Conservation (phyloP, 2,797 vertebrate genomes). For the Ibycter americanus region DNA sequence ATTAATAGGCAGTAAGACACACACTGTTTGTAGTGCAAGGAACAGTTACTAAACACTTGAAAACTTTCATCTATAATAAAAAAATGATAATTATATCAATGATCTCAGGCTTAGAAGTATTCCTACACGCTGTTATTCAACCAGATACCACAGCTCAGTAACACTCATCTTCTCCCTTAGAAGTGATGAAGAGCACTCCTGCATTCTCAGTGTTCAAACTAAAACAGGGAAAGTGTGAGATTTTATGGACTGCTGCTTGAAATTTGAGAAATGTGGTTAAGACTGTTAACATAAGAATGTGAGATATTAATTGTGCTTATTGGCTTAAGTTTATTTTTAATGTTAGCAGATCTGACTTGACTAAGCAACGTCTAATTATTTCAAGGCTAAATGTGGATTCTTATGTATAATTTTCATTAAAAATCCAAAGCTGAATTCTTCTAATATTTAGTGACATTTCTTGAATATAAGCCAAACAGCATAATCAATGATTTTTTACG, state of each 20-base stretch:
- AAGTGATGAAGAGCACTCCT: background rate
- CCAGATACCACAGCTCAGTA: background rate
- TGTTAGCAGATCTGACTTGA: background rate
- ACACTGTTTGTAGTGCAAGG: background rate
- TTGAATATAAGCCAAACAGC: background rate
- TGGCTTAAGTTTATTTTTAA: background rate
- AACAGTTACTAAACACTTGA: background rate
- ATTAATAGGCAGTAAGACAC: background rate
- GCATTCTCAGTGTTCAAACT: background rate
- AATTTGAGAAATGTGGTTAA: background rate
- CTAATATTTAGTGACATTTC: background rate
- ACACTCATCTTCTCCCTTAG: background rate
- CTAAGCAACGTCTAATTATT: background rate
- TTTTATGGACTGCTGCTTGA: background rate
- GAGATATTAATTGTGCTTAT: background rate
- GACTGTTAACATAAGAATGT: background rate
- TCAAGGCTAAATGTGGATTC: background rate
- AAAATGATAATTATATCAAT: background rate
- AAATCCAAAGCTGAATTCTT: background rate
- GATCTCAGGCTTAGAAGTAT: background rate
- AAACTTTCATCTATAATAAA: background rate
- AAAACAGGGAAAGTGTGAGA: accelerated
- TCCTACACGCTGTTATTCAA: background rate
- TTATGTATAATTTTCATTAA: background rate
- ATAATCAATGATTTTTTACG: background rate